Evolutionary conservation across 2,797 vertebrate species (phyloP).

Genomic region (Psittacula echo): DNA sequence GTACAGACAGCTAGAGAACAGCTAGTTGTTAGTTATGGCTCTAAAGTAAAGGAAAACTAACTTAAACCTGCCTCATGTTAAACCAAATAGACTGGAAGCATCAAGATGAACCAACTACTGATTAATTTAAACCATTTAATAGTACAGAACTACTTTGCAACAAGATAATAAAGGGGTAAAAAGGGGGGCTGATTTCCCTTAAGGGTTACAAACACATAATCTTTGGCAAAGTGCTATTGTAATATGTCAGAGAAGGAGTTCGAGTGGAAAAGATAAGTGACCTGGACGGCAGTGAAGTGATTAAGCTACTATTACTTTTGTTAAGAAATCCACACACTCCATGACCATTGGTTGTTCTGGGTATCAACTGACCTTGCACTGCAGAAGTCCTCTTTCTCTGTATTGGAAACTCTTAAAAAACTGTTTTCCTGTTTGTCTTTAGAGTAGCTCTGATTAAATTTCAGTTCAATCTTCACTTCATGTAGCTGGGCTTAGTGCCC

Average conservation of each 20-base stretch:
- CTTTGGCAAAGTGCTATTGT: background rate
- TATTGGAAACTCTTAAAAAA: background rate
- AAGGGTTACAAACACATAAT: background rate
- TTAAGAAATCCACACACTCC: background rate
- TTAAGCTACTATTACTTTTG: background rate
- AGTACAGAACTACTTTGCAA: background rate
- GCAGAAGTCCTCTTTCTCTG: background rate
- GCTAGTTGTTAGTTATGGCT: background rate
- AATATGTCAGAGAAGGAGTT: background rate
- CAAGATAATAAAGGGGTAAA: background rate
- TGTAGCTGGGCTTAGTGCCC: slow-evolving; percentile 7
- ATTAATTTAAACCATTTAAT: background rate
- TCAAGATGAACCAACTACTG: background rate
- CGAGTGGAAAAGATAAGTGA: background rate
- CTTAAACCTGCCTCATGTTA: background rate
- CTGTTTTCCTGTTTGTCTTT: background rate
- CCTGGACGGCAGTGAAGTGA: background rate
- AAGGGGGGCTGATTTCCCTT: background rate
- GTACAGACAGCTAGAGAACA: background rate
- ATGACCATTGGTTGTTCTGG: background rate
- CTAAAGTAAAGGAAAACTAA: background rate
- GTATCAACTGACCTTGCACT: background rate
- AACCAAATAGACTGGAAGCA: background rate
- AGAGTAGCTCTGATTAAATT: slow-evolving; percentile 17
- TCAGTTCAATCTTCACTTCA: slow-evolving; percentile 21